These are phyloP conservation scores for Leistus spinibarbis DNA, from an alignment of 2,888 invertebrate genomes.

Conservation along the genomic window DNA sequence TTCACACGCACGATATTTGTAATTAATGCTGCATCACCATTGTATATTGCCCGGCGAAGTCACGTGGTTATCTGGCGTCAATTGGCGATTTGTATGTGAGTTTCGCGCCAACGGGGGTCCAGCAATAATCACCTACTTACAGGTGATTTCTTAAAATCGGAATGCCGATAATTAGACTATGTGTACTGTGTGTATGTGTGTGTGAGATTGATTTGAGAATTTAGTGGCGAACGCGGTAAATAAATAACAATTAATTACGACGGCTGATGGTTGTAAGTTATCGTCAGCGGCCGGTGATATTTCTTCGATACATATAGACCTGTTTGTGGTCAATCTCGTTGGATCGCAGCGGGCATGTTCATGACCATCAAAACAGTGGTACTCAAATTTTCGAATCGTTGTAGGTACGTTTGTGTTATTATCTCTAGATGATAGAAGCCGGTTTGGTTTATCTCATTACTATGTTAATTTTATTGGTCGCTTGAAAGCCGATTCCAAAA, in stretches of 20 bases:
- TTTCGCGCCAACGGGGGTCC: neutral
- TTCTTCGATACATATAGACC: constrained; percentile 38
- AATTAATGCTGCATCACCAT: neutral
- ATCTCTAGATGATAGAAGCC: neutral
- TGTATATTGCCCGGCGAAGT: neutral
- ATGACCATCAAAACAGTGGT: constrained; percentile 15
- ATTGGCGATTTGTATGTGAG: neutral
- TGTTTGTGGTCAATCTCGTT: constrained; percentile 39
- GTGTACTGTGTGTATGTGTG: neutral
- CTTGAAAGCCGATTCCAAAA: neutral
- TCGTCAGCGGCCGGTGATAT: constrained; percentile 27
- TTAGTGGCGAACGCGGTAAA: constrained; percentile 17
- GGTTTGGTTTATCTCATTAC: neutral
- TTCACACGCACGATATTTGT: no score
- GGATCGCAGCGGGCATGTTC: constrained; percentile 23
- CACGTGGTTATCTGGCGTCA: neutral
- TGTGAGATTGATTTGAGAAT: constrained; percentile 25
- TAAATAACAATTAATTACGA: constrained; percentile 36
- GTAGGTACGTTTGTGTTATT: no score
- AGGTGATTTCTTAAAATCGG: neutral
- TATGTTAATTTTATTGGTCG: neutral
- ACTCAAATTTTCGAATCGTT: neutral
- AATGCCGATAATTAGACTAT: constrained; percentile 1
- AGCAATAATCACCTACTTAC: neutral
- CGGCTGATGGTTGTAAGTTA: constrained; percentile 21